Base-by-base conservation (phyloP, 2,888 invertebrate species). In the Anthophora plumipes region DNA sequence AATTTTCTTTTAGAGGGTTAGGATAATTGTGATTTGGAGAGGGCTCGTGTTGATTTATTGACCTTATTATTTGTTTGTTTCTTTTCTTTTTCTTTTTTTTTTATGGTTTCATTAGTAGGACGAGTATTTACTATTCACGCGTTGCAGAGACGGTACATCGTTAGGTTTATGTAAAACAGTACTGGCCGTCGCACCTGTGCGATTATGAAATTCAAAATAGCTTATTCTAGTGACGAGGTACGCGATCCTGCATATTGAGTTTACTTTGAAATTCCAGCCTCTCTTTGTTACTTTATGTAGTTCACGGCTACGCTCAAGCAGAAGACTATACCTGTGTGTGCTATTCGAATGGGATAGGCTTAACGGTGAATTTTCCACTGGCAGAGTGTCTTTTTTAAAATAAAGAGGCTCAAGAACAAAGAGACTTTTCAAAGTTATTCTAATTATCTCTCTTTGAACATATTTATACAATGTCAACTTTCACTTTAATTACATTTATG, bases 231-330 rank as follows among this genome's bases (percentile, higher is more conserved):
- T 46, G 20, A 57, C 14, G 20, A 31, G 60, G 50, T n/a, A 41
- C 22, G 37, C 72, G 17, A 41, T 14, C 37, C 59, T 73, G 41
- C n/a, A 25, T 31, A 31, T 43, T 12, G 22, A 22, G 20, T 67
- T 60, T 52, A 41, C 59, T 39, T 60, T 25, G 59, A 39, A 66
- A 66, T 46, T 59, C 43, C 39, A 66, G 46, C 39, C 8, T 54
- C 31, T 54, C 59, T 77, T 66, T 77, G 66, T 74, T 59, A 12
- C 52, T 25, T 66, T 54, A 52, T 50, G 46, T 25, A 46, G 52
- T 66, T 39, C 52, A 60, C 66, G 17, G 46, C 39, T 48, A 25
- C 22, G 48, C 66, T 12, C 25, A 20, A 46, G n/a, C n/a, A 57
- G 57, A 48, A n/a, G 14, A 31, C 31, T 54, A 54, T 43, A 43